These are phyloP conservation scores for Amphiprion percula DNA, from an alignment of 2,113 vertebrate species.

Conservation along the genomic window DNA sequence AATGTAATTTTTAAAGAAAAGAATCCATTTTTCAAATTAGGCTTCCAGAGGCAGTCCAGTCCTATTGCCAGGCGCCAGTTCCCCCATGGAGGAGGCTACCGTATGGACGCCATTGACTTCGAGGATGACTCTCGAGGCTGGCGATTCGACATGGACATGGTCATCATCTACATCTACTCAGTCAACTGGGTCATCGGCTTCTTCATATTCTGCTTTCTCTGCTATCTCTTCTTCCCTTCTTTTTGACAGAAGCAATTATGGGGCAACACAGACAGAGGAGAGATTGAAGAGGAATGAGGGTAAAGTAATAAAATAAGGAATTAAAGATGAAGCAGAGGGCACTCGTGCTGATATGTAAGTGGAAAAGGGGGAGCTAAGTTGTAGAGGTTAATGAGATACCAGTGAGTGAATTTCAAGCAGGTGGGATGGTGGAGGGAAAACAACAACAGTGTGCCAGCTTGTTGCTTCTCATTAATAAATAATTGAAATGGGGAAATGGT, in stretches of 20 bases:
- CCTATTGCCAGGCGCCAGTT: conserved; percentile 89
- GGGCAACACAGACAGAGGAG: not conserved
- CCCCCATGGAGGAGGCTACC: conserved; percentile 89
- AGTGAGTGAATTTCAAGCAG: conserved; percentile 38
- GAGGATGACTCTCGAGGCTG: conserved; percentile 89
- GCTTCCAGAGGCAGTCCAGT: conserved; percentile 87
- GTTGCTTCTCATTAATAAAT: conserved; percentile 64
- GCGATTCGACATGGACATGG: conserved; percentile 95
- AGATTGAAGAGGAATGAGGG: not conserved
- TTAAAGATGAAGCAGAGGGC: conserved; percentile 2
- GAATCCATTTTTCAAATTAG: conserved; percentile 67
- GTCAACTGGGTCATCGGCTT: conserved; percentile 96
- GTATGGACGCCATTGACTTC: conserved; percentile 89
- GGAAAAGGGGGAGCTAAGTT: not conserved
- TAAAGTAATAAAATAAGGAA: conserved; percentile 4
- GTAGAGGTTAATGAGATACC: conserved; percentile 26
- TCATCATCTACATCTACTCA: conserved; percentile 96
- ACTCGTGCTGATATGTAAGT: not conserved
- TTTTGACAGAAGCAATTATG: conserved; percentile 56
- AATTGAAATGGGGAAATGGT: conserved; percentile 53
- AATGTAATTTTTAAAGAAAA: not conserved
- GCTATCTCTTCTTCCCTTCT: conserved; percentile 90
- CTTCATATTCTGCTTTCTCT: conserved; percentile 93
- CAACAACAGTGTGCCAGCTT: conserved; percentile 35
- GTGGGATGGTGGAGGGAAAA: conserved; percentile 38